Evolutionary conservation across 1,140 invertebrate genomes (phyloP).

Genomic region (Drosophila orosa): DNA sequence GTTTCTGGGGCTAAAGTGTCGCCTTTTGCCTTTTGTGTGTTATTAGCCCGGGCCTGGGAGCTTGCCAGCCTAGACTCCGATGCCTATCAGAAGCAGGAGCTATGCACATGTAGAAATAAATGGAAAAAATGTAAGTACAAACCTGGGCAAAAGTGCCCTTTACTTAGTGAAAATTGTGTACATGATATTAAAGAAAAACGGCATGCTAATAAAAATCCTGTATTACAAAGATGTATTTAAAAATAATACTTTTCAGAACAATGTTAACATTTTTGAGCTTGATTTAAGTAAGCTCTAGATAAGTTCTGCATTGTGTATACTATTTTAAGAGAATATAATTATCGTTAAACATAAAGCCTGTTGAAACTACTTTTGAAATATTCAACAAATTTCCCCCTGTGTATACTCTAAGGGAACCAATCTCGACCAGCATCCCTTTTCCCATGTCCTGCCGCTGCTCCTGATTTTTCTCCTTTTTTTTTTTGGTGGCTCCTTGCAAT

Average conservation of each 20-base stretch:
- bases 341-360: not conserved
- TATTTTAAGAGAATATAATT: not conserved
- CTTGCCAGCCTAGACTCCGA: conserved; percentile 42
- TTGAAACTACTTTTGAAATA: not conserved
- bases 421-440: conserved; percentile 30
- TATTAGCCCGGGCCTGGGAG: conserved; percentile 42
- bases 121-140: not conserved
- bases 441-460: conserved; percentile 18
- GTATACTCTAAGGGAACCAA: conserved; percentile 30
- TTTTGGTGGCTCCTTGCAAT: conserved; percentile 49
- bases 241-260: not conserved
- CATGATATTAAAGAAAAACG: not conserved
- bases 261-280: not conserved
- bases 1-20: conserved; percentile 57
- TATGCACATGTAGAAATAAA: conserved; percentile 14
- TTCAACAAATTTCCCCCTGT: not conserved
- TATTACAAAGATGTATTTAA: not conserved
- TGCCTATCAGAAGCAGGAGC: conserved; percentile 53
- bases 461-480: conserved; percentile 23
- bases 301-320: not conserved
- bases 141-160: not conserved
- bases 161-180: not conserved
- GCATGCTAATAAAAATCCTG: not conserved
- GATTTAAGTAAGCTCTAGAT: not conserved
- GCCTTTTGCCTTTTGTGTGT: conserved; percentile 26